Evolutionary conservation across 1,140 invertebrate species (phyloP), one percentile per base, ranked within the genome.

Genomic region (Drosophila persimilis): DNA sequence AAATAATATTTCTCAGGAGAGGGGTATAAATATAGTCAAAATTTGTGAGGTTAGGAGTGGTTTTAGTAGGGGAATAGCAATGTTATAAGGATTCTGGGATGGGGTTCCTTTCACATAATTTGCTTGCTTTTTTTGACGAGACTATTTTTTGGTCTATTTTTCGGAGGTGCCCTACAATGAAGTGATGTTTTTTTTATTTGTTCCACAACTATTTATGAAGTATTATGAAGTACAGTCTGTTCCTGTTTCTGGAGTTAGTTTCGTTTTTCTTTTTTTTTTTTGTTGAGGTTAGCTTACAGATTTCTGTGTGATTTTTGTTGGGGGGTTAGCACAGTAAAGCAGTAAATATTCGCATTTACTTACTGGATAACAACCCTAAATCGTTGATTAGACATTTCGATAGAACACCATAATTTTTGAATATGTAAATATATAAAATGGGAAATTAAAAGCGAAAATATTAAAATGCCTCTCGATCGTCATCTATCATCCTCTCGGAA

Each of bases 311-410:
- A 15, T 58, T 41, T 51, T 17, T 62, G 45, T 26, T 60, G 6
- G 41, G 73, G 78, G 81, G 77, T 86, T 86, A 86, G 83, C 83
- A 88, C 83, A 86, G 66, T 60, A 52, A 63, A 46, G 54, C 51
- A 78, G 17, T 20, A 20, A 70, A 53, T 66, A 46, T 66, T 73
- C 29, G 52, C 35, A 60, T 65, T 94, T 95, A 96, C 95, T 96
- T 96, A 96, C 95, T 94, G 94, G 93, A 94, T 94, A 95, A 94
- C 95, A 95, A 95, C 95, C 95, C 95, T 95, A 89, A 60, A 76
- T 57, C 62, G 77, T 85, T 58, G 72, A 64, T 57, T 45, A 58
- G 26, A 56, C 31, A 59, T 62, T 63, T 55, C 54, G 55, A 39
- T 39, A 24, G 35, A 67, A 59, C 60, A 59, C 60, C 67, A 73